Conservation (phyloP, 2,888 invertebrate species). For the Diplazon laetatorius region DNA sequence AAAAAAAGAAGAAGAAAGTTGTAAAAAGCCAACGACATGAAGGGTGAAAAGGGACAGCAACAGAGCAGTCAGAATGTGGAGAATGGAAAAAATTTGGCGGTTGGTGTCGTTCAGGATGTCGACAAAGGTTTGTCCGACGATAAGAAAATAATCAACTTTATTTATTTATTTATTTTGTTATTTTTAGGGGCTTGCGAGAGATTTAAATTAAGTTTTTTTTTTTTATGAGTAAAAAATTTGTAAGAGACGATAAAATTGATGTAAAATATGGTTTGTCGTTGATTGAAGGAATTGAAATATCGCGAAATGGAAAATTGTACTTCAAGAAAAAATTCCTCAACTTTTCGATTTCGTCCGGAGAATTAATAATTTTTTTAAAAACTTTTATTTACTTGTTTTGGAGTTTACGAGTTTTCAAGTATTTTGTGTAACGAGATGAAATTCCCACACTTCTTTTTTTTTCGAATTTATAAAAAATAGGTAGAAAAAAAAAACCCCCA, state of each 20-base stretch:
- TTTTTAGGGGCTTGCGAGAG: neutral
- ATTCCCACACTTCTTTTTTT: no score
- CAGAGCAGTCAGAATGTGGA: slow-evolving; percentile 26
- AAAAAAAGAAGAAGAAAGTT: neutral
- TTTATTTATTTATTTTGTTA: neutral
- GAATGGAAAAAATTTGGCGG: slow-evolving; percentile 28
- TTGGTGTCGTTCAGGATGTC: neutral
- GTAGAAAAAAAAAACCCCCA: no score
- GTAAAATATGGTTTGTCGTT: no score
- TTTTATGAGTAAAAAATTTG: no score
- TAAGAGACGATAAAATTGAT: no score
- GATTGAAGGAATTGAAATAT: no score
- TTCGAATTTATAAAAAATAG: neutral
- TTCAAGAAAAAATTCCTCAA: no score
- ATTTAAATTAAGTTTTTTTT: no score
- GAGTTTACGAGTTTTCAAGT: neutral
- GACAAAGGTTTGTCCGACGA: slow-evolving; percentile 53
- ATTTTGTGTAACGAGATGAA: neutral
- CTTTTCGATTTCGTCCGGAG: no score
- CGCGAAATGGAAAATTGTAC: no score
- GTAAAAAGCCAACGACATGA: slow-evolving; percentile 32
- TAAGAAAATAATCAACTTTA: neutral
- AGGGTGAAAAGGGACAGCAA: slow-evolving; percentile 51
- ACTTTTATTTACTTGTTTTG: neutral
- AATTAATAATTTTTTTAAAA: neutral